Evolutionary conservation across 2,888 invertebrate species (phyloP).

Genomic region (Drosophila mimetica): DNA sequence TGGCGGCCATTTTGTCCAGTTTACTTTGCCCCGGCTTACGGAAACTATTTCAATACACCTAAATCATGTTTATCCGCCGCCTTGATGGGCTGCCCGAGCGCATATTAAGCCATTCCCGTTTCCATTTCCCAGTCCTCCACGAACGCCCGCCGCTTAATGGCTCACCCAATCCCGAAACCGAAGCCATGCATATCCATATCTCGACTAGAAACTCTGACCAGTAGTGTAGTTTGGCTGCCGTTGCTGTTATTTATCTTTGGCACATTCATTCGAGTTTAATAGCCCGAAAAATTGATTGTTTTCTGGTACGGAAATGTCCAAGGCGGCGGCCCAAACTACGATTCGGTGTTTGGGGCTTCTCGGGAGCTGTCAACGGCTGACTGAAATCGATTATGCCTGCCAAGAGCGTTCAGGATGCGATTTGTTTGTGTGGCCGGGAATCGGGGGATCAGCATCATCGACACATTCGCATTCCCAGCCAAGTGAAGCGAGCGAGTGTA

Average conservation of each 20-base stretch:
- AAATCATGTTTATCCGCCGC: conserved; percentile 80
- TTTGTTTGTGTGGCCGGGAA: conserved; percentile 54
- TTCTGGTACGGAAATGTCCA: conserved; percentile 74
- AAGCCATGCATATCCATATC: background rate
- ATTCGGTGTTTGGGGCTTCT: background rate
- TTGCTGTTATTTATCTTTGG: conserved; percentile 77
- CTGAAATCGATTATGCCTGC: conserved; percentile 73
- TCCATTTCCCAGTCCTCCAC: conserved; percentile 60
- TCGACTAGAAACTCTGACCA: conserved; percentile 12
- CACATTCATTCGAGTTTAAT: conserved; percentile 82
- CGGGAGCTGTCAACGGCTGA: conserved; percentile 62
- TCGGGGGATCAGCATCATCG: conserved; percentile 30
- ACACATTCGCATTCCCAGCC: conserved; percentile 57
- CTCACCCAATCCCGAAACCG: conserved; percentile 8
- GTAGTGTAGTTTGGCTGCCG: conserved; percentile 60
- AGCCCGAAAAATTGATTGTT: conserved; percentile 83
- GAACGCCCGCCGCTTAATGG: conserved; percentile 58
- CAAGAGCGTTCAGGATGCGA: conserved; percentile 62
- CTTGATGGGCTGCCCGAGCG: conserved; percentile 63
- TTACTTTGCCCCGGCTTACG: conserved; percentile 24
- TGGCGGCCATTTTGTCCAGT: conserved; percentile 51
- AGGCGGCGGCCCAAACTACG: conserved; percentile 34
- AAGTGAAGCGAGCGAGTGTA: conserved; percentile 76
- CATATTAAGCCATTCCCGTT: conserved; percentile 72
- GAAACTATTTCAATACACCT: conserved; percentile 75